Base-by-base conservation (phyloP, 2,113 vertebrate genomes). In the Choloepus hoffmanni region DNA sequence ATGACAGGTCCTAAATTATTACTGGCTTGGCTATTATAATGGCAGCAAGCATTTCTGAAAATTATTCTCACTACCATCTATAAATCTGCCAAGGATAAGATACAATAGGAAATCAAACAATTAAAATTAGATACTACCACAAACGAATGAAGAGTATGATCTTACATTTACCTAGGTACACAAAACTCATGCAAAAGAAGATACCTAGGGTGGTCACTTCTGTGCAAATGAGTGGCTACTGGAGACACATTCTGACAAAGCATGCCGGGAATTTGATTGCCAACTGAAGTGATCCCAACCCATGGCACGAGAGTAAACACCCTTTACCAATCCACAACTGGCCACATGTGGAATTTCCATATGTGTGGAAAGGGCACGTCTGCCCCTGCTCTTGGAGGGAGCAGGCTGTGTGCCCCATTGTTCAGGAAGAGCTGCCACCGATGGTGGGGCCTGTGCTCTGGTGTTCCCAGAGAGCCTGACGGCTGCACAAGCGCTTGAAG, bases 31-130 rank as follows among this genome's bases (percentile, higher is more conserved):
- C n/a, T 84, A 8, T 53, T 85, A n/a, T 36, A 24, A 79, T 40
- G 26, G 8, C 26, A 88, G 36, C 21, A 79, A 77, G 45, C n/a
- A 82, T 93, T 85, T 88, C 53, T 88, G 50, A 53, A 95, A 89
- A 70, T 79, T 77, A 86, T 30, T 53, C 30, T 91, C 12, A 45
- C 58, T 79, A 12, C 79, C 9, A 18, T 8, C 50, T 92, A 63
- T 7, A 58, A 87, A 84, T 67, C 72, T 63, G 62, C 36, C 30
- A 4, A 76, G 53, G 19, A 7, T 43, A 76, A 70, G 21, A 87
- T 5, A 84, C 45, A 90, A 70, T 5, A 82, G 21, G 19, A 0
- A 12, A 40, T 30, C 16, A 10, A 89, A 63, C 18, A 92, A 73
- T 55, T 65, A 63, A 92, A 86, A 86, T 86, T 55, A 62, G 45